Evolutionary conservation across 2,888 invertebrate species (phyloP), one percentile per base, ranked within the genome.

Genomic region (Macrosiphum euphorbiae): DNA sequence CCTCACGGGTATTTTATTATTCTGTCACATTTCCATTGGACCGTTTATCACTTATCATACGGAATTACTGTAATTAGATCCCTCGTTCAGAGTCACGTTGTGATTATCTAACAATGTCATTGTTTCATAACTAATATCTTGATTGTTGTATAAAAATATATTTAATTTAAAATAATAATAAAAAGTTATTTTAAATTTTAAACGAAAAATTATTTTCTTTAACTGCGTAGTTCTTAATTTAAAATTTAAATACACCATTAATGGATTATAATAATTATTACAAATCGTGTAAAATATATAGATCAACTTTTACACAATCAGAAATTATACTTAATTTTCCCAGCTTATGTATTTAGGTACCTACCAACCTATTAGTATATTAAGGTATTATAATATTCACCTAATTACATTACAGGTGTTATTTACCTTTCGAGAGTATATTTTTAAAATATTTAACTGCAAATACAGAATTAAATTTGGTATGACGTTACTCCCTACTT

Each of bases 21-120:
- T 67, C 61, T 88, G 28, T 92, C 28, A 41, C 7, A 78, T 92
- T 92, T 88, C 11, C 52, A 92, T 26, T 41, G 28, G 50, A 92
- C 88, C 92, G 52, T 92, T 92, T 44, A 88, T n/a, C 41, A 24
- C 44, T 88, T 50, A 47, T 86, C 28, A 35, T 86, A 67, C 78
- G 52, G n/a, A 92, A 92, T 92, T 58, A 50, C 35, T 78, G 88
- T 67, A 88, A 88, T 92, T 88, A 44, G 28, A 92, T 92, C 47
- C 11, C 35, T 10, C 13, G 41, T 78, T 88, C 67, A 41, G 4
- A n/a, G n/a, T 88, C 44, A 88, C 88, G 24, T 88, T 24, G 47
- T 92, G 10, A 52, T 91, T 78, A 44, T 87, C 47, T 44, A 92
- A 92, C 92, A 87, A 92, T 92, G 35, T 26, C 4, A 61, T 61